phyloP scores from a whole-genome alignment of 2,888 invertebrate genomes.

The Dorcus hopei region DNA sequence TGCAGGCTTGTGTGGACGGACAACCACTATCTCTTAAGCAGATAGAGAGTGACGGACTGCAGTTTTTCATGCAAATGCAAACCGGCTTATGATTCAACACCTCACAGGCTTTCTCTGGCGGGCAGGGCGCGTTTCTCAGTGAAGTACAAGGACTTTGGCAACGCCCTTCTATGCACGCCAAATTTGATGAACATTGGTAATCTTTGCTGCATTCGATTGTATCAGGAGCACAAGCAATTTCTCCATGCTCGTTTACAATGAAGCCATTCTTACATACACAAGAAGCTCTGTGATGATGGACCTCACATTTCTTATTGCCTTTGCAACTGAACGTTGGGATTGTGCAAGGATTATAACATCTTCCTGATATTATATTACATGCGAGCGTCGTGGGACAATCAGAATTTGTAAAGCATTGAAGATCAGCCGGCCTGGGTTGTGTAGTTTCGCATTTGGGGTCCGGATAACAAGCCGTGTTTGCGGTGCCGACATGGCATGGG shows the following conservation, averaged over 20 bases:
- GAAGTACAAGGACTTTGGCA: slow-evolving; percentile 85
- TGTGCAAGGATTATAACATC: slow-evolving; percentile 79
- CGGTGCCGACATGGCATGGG: slow-evolving; percentile 82
- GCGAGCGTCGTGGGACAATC: slow-evolving; percentile 74
- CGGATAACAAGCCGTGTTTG: slow-evolving; percentile 72
- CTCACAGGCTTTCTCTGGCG: slow-evolving; percentile 81
- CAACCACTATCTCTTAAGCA: slow-evolving; percentile 88
- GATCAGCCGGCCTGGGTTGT: slow-evolving; percentile 55
- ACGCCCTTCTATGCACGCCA: slow-evolving; percentile 77
- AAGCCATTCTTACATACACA: slow-evolving; percentile 89
- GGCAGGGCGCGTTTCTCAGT: slow-evolving; percentile 63
- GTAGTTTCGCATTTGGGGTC: slow-evolving; percentile 74
- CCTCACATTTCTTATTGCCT: slow-evolving; percentile 83
- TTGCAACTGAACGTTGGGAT: slow-evolving; percentile 68
- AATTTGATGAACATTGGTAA: slow-evolving; percentile 81
- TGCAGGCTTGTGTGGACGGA: slow-evolving; percentile 79
- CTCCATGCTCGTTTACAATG: slow-evolving; percentile 82
- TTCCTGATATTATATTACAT: slow-evolving; percentile 66
- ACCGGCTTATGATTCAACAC: slow-evolving; percentile 83
- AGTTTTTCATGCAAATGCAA: slow-evolving; percentile 85
- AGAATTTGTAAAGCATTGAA: slow-evolving; percentile 61
- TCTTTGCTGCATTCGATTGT: slow-evolving; percentile 72
- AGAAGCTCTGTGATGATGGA: slow-evolving; percentile 77
- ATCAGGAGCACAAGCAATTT: slow-evolving; percentile 82
- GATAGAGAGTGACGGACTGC: slow-evolving; percentile 81